phyloP scores from a whole-genome alignment of 2,888 invertebrate species.

The Holacanthella duospinosa region DNA sequence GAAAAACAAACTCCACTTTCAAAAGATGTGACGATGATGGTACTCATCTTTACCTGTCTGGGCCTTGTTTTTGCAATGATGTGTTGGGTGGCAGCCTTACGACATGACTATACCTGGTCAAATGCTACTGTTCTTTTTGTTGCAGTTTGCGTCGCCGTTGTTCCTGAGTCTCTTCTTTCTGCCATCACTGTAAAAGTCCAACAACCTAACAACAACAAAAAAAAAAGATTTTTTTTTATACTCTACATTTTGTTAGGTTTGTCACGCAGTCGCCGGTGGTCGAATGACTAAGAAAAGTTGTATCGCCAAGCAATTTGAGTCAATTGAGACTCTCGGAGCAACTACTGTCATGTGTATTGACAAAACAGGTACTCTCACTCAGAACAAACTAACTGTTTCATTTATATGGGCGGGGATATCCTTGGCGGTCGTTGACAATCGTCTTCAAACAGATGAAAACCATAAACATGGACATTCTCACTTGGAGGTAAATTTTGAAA shows the following conservation, averaged over 20 bases:
- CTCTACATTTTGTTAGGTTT: not conserved
- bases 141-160: not conserved
- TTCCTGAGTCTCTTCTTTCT: not conserved
- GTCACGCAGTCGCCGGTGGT: not conserved
- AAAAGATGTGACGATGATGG: constrained; percentile 1
- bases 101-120: not conserved
- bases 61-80: not conserved
- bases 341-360: not conserved
- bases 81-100: not conserved
- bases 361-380: not conserved
- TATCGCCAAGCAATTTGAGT: not conserved
- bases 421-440: not conserved
- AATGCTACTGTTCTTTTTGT: not conserved
- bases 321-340: not conserved
- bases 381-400: not conserved
- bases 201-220: not conserved
- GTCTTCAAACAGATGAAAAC: not conserved
- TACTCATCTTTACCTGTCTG: not conserved
- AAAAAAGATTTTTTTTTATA: not conserved
- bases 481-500: not conserved
- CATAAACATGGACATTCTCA: no score
- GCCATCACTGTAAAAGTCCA: not conserved
- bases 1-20: not conserved
- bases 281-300: not conserved
- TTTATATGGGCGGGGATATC: not conserved